phyloP scores from a whole-genome alignment of 2,888 invertebrate genomes.

The Candidula unifasciata region DNA sequence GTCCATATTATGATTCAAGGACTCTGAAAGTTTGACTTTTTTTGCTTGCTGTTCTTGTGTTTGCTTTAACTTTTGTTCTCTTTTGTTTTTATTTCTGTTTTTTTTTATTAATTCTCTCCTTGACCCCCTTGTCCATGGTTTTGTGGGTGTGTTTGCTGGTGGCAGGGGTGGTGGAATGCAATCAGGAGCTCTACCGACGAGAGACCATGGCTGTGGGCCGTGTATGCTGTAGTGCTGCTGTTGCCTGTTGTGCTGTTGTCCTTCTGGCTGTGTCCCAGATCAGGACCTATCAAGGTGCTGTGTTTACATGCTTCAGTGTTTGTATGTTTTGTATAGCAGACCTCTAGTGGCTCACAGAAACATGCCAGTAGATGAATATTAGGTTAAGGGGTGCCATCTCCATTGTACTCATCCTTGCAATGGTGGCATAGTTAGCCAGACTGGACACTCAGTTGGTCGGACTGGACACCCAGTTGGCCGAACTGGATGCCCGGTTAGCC shows the following conservation, averaged over 20 bases:
- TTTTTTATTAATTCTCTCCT: background rate
- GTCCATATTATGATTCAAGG: background rate
- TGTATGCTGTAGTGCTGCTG: slow-evolving; percentile 87
- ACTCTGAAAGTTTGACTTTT: background rate
- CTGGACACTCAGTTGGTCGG: no score
- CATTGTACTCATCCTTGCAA: no score
- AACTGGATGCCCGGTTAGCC: no score
- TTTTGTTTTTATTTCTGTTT: background rate
- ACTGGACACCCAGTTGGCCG: no score
- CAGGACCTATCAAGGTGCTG: slow-evolving; percentile 74
- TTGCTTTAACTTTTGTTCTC: background rate
- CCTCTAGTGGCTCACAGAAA: no score
- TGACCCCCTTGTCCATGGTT: background rate
- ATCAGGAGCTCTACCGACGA: slow-evolving; percentile 87
- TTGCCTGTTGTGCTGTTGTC: slow-evolving; percentile 88
- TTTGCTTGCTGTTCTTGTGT: background rate
- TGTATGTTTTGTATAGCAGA: no score
- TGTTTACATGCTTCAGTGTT: background rate
- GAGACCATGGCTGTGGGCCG: slow-evolving; percentile 93
- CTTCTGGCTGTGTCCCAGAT: slow-evolving; percentile 86
- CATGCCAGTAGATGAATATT: no score
- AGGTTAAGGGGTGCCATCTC: no score
- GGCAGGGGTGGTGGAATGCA: slow-evolving; percentile 86
- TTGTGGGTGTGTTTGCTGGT: slow-evolving; percentile 15
- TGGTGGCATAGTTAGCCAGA: no score